These are phyloP conservation scores for Machaerirhynchus nigripectus DNA, from an alignment of 2,113 vertebrate genomes.

Conservation along the genomic window DNA sequence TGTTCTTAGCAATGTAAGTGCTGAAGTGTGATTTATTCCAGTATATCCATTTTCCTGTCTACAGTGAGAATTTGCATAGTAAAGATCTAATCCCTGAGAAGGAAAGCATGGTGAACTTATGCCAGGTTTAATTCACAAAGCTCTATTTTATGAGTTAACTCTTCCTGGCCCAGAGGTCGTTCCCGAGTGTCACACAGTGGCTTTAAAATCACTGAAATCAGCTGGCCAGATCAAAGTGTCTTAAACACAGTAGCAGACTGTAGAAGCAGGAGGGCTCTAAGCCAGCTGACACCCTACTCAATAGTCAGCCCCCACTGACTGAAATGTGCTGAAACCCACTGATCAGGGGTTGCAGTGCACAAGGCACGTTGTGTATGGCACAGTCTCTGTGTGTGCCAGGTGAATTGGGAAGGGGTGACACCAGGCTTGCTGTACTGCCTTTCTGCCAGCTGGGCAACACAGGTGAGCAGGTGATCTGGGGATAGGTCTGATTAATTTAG, in stretches of 20 bases:
- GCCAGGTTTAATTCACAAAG: background rate
- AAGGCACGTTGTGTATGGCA: background rate
- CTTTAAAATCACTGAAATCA: background rate
- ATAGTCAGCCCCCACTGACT: background rate
- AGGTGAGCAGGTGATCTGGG: background rate
- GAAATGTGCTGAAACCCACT: fast-evolving
- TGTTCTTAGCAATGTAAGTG: conserved; percentile 31
- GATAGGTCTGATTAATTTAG: background rate
- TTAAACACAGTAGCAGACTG: background rate
- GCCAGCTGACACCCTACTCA: no score
- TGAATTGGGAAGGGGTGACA: background rate
- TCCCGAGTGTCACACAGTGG: background rate
- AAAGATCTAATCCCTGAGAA: background rate
- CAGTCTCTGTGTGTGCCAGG: fast-evolving
- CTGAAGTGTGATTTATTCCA: conserved; percentile 40
- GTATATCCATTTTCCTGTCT: background rate
- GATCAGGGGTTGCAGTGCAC: background rate
- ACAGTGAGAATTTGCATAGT: conserved; percentile 14
- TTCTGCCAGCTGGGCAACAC: background rate
- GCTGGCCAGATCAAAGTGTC: background rate
- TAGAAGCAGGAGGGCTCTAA: background rate
- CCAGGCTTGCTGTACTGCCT: background rate
- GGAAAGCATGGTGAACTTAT: background rate
- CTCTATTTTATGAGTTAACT: background rate
- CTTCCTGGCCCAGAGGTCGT: background rate